Evolutionary conservation across 2,888 invertebrate species (phyloP), one percentile per base, ranked within the genome.

Genomic region (Caenorhabditis becei): DNA sequence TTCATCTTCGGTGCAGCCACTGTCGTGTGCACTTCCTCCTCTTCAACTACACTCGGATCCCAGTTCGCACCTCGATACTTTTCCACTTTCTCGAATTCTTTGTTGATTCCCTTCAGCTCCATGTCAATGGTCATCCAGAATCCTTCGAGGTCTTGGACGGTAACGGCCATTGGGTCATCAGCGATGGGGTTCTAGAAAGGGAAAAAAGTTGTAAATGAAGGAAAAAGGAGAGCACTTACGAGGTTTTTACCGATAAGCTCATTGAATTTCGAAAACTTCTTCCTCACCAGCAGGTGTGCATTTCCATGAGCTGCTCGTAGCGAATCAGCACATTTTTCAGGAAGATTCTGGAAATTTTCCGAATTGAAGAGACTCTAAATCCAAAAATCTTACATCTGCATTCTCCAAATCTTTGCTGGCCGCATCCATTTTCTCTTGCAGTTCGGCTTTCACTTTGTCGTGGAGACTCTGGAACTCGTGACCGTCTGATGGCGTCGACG

Each of bases 41-140:
- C 63, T 24, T 54, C 58, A 0, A 70, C 65, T 7, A 58, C 69
- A 23, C 44, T 67, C 16, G 49, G 65, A 61, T 80, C 61, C 80
- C 80, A 80, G 24, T 65, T 61, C 0, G 74, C 65, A 3, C 51
- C 56, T 41, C 80, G 61, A 37, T 63, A 80, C 28, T 53, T 53
- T 10, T 77, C 80, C 2, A 80, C 71, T 58, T 66, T 65, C 20
- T 47, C 56, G 28, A 80, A 80, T 26, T 80, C 80, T 10, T 69
- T 62, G 1, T 71, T 58, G 44, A 87, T 87, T 49, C 83, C 84
- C 2, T 72, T 74, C 51, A 87, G 67, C 41, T 87, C 86, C 66
- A 86, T 81, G 24, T 83, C 83, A 16, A 87, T 81, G 10, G 86
- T 82, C 54, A 58, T 62, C 87, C 87, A 87, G 67, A 86, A 86